Base-by-base conservation (phyloP, 1,140 invertebrate species). In the Platyscapa corneri region DNA sequence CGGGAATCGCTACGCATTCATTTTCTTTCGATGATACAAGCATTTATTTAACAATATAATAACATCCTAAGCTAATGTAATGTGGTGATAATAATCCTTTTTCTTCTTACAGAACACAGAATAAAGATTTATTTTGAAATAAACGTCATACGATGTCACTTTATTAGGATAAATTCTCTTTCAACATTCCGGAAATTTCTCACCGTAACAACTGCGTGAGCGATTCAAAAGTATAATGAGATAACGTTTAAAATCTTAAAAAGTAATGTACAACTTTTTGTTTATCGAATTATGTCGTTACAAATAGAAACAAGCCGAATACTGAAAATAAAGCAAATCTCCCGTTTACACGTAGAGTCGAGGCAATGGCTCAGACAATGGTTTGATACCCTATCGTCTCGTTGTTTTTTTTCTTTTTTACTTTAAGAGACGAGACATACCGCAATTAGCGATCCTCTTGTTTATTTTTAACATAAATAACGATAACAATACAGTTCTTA, bases 21-120 rank as follows among this genome's bases (percentile, higher is more conserved):
- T 87, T 87, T 87, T 91, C 81, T 90, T 23, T 74, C 49, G 89
- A 88, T 89, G 90, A 91, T 89, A 91, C 89, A 92, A 92, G 91
- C 92, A 89, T 90, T 92, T 46, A 32, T 83, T 83, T 65, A 91
- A 92, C 91, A 92, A 91, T 91, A 90, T 91, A 80, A 76, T 80
- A 92, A 92, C 90, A 87, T 88, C 89, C 88, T 91, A 92, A 84
- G 79, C 90, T 91, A 91, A 90, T 84, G 46, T 78, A 88, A 88
- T 91, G 91, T 88, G 90, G 89, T 89, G 89, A 90, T 90, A 86
- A 90, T 89, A 86, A 76, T 32, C 46, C 78, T 53, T 78, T 53
- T 37, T 20, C n/a, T 37, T 72, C 75, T 84, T 42, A 20, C 60
- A 53, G 53, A 84, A 78, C 64, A 78, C 64, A 30, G 42, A 78